Base-by-base conservation (phyloP, 2,888 invertebrate species). In the Idaea straminata region DNA sequence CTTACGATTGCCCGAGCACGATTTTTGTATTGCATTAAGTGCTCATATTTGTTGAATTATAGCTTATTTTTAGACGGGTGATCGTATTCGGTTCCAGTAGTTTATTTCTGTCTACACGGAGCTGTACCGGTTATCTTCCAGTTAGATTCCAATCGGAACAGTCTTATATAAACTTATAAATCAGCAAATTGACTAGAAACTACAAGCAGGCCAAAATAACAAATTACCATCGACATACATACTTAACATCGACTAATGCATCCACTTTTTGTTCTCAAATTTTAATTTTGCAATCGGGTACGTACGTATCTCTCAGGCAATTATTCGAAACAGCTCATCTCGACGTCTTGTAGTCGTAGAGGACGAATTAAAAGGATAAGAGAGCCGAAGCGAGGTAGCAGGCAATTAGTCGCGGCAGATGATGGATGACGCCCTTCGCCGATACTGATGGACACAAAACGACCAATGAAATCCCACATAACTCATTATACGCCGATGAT, bases 401-500 rank as follows among this genome's bases (percentile, higher is more conserved):
- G 84, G 90, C 90, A 90, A 92, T 92, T 91, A 92, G 92, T 90
- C 89, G 82, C 81, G 77, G 75, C 70, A 78, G 83, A 89, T 92
- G 92, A 92, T 92, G 91, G 92, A 92, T 92, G 91, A 85, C 83
- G 83, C 84, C 81, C 83, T 81, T 82, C 76, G 75, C 78, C 83
- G 86, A 86, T 88, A 86, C 78, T 85, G 89, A 86, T 86, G 86
- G 85, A 85, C 86, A 86, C 84, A 90, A 91, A 91, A 89, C 86
- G 92, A 90, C 76, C 85, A 85, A 76, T 72, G 79, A 80, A 80
- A 81, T 72, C 74, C 47, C 16, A 62, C 57, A 61, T 67, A 87
- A 86, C 89, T 91, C 91, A 91, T 92, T 92, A 92, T 89, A 90
- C 91, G 89, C 83, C 85, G 85, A 81, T 87, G 91, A 91, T 91